A percentile compares a stretch with the other conserved stretches of the same genome.
phyloP scores from a whole-genome alignment of 1,140 invertebrate genomes.

The Aphelenchoides besseyi region DNA sequence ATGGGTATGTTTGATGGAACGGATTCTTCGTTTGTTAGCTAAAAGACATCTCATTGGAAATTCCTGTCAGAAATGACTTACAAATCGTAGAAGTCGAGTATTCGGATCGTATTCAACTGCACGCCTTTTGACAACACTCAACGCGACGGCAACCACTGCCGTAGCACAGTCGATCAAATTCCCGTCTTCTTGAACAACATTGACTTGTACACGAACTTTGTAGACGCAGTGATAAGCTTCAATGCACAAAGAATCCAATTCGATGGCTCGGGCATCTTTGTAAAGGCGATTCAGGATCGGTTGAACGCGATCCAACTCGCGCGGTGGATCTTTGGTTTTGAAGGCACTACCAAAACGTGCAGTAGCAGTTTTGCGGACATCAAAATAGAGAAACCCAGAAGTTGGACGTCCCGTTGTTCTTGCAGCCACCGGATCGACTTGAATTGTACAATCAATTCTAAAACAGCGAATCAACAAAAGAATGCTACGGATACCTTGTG shows the following conservation, averaged over 20 bases:
- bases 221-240: slow-evolving; percentile 23
- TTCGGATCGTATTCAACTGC: slow-evolving; percentile 23
- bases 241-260: slow-evolving; percentile 22
- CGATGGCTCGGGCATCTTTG: slow-evolving; percentile 13
- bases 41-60: not conserved
- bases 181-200: slow-evolving; percentile 20
- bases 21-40: slow-evolving; percentile 17
- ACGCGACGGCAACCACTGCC: slow-evolving; percentile 9
- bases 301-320: slow-evolving; percentile 10
- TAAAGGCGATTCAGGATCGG: slow-evolving; percentile 16
- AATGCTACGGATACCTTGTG: slow-evolving; percentile 7
- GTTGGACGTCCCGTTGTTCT: slow-evolving; percentile 17
- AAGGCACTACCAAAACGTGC: not conserved
- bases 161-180: slow-evolving; percentile 21
- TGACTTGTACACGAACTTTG: slow-evolving; percentile 22
- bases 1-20: slow-evolving; percentile 19
- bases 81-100: slow-evolving; percentile 7
- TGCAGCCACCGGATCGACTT: slow-evolving; percentile 13
- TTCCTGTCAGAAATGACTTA: slow-evolving; percentile 3
- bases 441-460: slow-evolving; percentile 12
- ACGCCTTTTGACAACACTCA: slow-evolving; percentile 16
- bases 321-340: slow-evolving; percentile 20
- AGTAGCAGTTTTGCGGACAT: slow-evolving; percentile 16
- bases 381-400: slow-evolving; percentile 23
- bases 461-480: slow-evolving; percentile 9